Conservation (phyloP, 2,888 invertebrate genomes). For the Eupithecia insigniata region DNA sequence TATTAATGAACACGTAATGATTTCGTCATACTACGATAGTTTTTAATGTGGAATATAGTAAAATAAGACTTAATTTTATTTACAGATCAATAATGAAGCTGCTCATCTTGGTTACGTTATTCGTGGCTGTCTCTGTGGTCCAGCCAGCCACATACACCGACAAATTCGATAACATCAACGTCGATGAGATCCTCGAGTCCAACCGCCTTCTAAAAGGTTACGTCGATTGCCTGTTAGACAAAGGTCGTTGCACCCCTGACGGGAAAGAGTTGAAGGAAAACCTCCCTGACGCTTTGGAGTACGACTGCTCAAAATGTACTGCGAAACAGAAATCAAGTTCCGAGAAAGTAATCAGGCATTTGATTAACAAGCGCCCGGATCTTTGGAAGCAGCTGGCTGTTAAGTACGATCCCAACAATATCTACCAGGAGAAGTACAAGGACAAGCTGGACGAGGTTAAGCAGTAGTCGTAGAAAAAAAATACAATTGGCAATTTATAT, state of each 20-base stretch:
- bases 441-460: slow-evolving; percentile 69
- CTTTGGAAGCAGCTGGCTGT: slow-evolving; percentile 87
- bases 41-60: too few species aligned
- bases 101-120: slow-evolving; percentile 66
- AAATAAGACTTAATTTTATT: slow-evolving; percentile 12
- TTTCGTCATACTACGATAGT: too few species aligned
- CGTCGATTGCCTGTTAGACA: slow-evolving; percentile 87
- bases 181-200: slow-evolving; percentile 87
- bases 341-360: slow-evolving; percentile 87
- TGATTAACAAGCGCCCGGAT: slow-evolving; percentile 87
- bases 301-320: slow-evolving; percentile 89
- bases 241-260: slow-evolving; percentile 87
- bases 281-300: slow-evolving; percentile 88
- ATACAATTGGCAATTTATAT: too few species aligned
- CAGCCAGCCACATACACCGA: slow-evolving; percentile 84
- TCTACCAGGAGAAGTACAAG: slow-evolving; percentile 87
- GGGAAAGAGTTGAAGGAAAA: slow-evolving; percentile 84
- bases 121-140: slow-evolving; percentile 65
- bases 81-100: slow-evolving; percentile 74
- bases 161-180: slow-evolving; percentile 88
- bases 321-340: slow-evolving; percentile 80
- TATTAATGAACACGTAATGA: too few species aligned
- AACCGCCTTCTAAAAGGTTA: slow-evolving; percentile 87
- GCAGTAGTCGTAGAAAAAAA: slow-evolving; percentile 28
- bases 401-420: slow-evolving; percentile 89